A percentile compares a stretch with the other conserved stretches of the same genome.
Evolutionary conservation across 2,888 invertebrate genomes (phyloP).

Genomic region (Ophion ellenae): DNA sequence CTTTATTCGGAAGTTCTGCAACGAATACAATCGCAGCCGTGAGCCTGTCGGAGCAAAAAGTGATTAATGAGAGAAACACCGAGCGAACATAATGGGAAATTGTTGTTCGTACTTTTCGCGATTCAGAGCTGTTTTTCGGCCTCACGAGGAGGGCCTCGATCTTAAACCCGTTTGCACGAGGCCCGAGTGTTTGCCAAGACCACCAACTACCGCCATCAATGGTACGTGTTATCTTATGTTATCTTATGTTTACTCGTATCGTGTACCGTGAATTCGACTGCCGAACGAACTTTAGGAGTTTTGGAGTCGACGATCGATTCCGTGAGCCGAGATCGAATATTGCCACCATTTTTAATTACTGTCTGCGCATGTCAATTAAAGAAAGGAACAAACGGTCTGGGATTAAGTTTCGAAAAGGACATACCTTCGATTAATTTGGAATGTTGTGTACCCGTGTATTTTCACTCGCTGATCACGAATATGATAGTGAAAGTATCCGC

Average conservation of each 20-base stretch:
- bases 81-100: conserved; percentile 76
- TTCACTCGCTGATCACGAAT: no score
- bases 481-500: no score
- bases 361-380: not conserved
- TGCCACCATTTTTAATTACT: not conserved
- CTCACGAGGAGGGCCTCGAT: conserved; percentile 65
- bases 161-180: conserved; percentile 75
- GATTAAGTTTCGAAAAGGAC: no score
- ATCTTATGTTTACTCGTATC: not conserved
- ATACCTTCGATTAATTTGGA: no score
- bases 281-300: not conserved
- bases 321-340: not conserved
- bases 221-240: conserved; percentile 71
- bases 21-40: not conserved
- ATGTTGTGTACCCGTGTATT: no score
- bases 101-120: conserved; percentile 77
- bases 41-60: not conserved
- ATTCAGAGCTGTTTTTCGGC: conserved; percentile 77
- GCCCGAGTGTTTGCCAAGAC: conserved; percentile 80
- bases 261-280: not conserved
- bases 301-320: conserved; percentile 17
- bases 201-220: conserved; percentile 70
- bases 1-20: not conserved
- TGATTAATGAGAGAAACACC: conserved; percentile 5
- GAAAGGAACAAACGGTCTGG: not conserved